A percentile compares a stretch with the other conserved stretches of the same genome.
phyloP scores from a whole-genome alignment of 2,888 invertebrate genomes.

The Silvanus unidentatus region DNA sequence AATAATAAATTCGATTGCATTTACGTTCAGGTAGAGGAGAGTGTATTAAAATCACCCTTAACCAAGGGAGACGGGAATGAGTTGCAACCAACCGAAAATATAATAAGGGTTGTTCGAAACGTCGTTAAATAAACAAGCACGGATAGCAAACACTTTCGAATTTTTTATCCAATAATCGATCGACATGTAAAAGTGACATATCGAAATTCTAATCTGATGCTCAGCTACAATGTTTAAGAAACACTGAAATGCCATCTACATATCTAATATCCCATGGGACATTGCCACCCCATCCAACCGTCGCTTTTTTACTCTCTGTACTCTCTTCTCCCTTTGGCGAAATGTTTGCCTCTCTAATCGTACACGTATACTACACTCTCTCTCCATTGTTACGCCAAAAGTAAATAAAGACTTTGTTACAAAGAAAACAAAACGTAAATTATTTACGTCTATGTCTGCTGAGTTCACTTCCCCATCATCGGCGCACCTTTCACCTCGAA shows the following conservation, averaged over 20 bases:
- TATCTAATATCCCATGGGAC: constrained; percentile 43
- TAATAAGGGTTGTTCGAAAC: constrained; percentile 20
- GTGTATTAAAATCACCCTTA: constrained; percentile 9
- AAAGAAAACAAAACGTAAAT: too few relatives aligned
- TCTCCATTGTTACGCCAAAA: too few relatives aligned
- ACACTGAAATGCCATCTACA: constrained; percentile 45
- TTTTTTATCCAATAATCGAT: too few relatives aligned
- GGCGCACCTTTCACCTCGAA: constrained; percentile 14
- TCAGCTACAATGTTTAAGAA: constrained; percentile 19
- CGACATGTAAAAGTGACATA: too few relatives aligned
- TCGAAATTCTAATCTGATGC: too few relatives aligned
- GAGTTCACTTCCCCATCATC: constrained; percentile 4
- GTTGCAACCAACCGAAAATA: constrained; percentile 17
- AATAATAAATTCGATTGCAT: constrained; percentile 33
- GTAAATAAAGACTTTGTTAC: too few relatives aligned
- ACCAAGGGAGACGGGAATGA: constrained; percentile 9
- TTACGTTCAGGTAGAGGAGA: constrained; percentile 29
- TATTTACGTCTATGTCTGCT: too few relatives aligned
- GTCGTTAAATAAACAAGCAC: constrained; percentile 29
- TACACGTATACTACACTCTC: too few relatives aligned
- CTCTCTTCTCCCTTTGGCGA: too few relatives aligned
- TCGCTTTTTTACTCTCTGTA: too few relatives aligned
- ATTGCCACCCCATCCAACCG: constrained; percentile 1
- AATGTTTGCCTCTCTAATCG: too few relatives aligned
- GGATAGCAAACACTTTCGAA: background rate